These are phyloP conservation scores for Nymphalis c-album DNA, from an alignment of 2,888 invertebrate species.

Conservation along the genomic window DNA sequence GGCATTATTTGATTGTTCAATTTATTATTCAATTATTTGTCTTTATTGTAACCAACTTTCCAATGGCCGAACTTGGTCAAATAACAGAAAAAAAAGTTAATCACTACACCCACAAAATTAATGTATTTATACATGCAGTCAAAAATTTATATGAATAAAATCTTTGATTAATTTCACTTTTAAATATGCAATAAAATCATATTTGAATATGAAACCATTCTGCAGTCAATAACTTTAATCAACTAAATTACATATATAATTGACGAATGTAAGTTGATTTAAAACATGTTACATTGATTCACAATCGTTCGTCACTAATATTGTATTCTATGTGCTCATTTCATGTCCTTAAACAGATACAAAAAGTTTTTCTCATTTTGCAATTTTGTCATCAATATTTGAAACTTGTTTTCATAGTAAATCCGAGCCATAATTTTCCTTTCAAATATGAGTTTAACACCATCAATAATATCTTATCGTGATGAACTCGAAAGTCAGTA, in stretches of 20 bases:
- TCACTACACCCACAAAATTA: not conserved
- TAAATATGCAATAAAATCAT: not conserved
- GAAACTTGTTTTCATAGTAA: constrained; percentile 24
- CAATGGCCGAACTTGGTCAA: too few species aligned
- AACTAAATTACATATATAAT: too few species aligned
- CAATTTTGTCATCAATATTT: not conserved
- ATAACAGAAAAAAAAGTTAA: too few species aligned
- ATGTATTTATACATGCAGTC: not conserved
- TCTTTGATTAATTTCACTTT: not conserved
- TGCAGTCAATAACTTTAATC: not conserved
- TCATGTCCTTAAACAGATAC: constrained; percentile 33
- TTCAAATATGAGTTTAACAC: constrained; percentile 10
- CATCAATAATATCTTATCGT: constrained; percentile 10
- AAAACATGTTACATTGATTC: not conserved
- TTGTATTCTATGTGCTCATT: constrained; percentile 43
- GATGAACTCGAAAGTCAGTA: not conserved
- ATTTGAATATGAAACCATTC: not conserved
- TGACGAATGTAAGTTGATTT: too few species aligned
- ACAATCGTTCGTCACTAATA: constrained; percentile 11
- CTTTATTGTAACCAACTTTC: too few species aligned
- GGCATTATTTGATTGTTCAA: not conserved
- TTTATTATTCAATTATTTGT: not conserved
- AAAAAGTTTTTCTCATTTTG: not conserved
- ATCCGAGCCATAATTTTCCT: constrained; percentile 37
- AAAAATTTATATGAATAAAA: not conserved